These are phyloP conservation scores for Corythoichthys haematopterus DNA, from an alignment of 2,113 vertebrate genomes.

Conservation along the genomic window DNA sequence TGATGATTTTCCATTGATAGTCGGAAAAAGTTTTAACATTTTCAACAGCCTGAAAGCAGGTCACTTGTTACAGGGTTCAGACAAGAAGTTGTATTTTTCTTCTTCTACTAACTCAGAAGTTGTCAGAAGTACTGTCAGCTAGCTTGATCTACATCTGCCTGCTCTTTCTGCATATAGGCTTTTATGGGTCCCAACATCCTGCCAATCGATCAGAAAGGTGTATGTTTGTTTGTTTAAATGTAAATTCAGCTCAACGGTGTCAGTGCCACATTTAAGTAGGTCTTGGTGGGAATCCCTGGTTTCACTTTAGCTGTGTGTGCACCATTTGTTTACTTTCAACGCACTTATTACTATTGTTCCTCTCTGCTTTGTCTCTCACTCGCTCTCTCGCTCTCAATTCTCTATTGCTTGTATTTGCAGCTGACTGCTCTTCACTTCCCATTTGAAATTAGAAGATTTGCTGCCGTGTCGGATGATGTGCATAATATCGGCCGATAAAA, in stretches of 20 bases:
- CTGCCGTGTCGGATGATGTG: slow-evolving; percentile 48
- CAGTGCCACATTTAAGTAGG: slow-evolving; percentile 63
- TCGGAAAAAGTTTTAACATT: slow-evolving; percentile 17
- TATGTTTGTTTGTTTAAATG: slow-evolving; percentile 57
- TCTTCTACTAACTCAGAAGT: slow-evolving; percentile 53
- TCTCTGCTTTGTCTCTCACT: slow-evolving; percentile 26
- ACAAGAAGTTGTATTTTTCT: slow-evolving; percentile 20
- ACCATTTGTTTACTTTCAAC: slow-evolving; percentile 67
- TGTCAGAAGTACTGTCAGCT: slow-evolving; percentile 60
- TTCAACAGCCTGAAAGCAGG: slow-evolving; percentile 19
- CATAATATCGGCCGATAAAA: slow-evolving; percentile 46
- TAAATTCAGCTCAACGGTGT: slow-evolving; percentile 58
- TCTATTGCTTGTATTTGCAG: slow-evolving; percentile 60
- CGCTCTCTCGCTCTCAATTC: slow-evolving; percentile 41
- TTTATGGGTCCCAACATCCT: slow-evolving; percentile 56
- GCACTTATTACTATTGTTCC: slow-evolving; percentile 60
- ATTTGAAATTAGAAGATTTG: slow-evolving; percentile 57
- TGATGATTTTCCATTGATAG: slow-evolving; percentile 6
- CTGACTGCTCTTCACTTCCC: slow-evolving; percentile 62
- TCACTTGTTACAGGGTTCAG: slow-evolving; percentile 19
- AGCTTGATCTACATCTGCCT: slow-evolving; percentile 62
- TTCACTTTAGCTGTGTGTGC: slow-evolving; percentile 65
- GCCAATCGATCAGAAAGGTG: slow-evolving; percentile 61
- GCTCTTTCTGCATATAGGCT: slow-evolving; percentile 59
- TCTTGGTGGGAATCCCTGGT: slow-evolving; percentile 63